Evolutionary conservation across 2,888 invertebrate species (phyloP), one percentile per base, ranked within the genome.

Genomic region (Heliconius charithonia): DNA sequence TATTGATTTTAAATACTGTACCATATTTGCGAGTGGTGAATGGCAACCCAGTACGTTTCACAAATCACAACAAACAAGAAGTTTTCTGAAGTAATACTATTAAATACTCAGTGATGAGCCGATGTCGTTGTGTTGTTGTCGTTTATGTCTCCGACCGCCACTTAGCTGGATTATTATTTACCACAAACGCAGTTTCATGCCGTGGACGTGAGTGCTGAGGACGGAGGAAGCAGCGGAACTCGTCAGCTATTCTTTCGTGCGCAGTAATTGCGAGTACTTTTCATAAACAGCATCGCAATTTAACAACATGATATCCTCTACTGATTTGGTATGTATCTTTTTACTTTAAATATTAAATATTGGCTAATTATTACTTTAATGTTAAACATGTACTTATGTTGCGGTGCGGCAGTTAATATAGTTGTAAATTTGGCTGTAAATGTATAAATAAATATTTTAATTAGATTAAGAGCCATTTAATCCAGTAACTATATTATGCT

Each of bases 251-350:
- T 41, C 6, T 45, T 69, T 41, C 41, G 63, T 62, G 37, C 74
- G 41, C 74, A 74, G n/a, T 62, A 63, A 37, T 74, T 41, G 25
- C 41, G 6, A 19, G 12, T 27, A 65, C 25, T 41, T 41, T 13
- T 59, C 25, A 67, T 10, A 25, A 65, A 37, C 45, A 69, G 59
- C 76, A 56, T 69, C 45, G 69, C 45, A n/a, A n/a, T 41, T 69
- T 69, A 63, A 29, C 29, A 71, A 45, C 45, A 84, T 84, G 84
- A 81, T 84, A 79, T 80, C 82, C 59, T 78, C 80, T 67, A 73
- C 81, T 29, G 80, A 83, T 74, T 59, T 83, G 80, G 84, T 83
- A 27, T 78, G 83, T 82, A 80, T 13, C 3, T 41, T 69, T 69
- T 45, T 25, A 41, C n/a, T 19, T 25, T 25, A 25, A 25, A 69